Base-by-base conservation (phyloP, 2,797 vertebrate genomes). In the Macropodus opercularis region DNA sequence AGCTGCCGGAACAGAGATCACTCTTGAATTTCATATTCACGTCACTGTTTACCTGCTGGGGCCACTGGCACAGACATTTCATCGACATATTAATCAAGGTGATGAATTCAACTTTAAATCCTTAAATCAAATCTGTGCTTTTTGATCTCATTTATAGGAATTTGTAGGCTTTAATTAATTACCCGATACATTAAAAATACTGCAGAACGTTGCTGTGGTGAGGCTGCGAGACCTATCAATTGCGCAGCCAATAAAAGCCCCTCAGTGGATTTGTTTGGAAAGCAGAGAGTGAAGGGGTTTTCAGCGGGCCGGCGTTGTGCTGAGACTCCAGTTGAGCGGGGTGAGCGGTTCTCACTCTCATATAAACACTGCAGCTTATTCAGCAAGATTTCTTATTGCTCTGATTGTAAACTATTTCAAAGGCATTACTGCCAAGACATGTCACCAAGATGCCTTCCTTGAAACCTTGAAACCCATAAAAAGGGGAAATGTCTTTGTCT, bases 1-100 rank as follows among this genome's bases (percentile, higher is more conserved):
- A 87, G 81, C 69, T 87, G 76, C 68, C 68, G 59, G 59, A 51
- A 66, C 56, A 78, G 14, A 57, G 66, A 81, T 74, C 62, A 48
- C 63, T 69, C 74, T 78, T 81, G 46, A 59, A 72, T 78, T 77
- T 63, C 46, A 73, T 44, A 65, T 43, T 57, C 64, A 70, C 35
- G 9, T 53, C 61, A 69, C 68, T 72, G 52, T 81, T 79, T 73
- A 64, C 66, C 72, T 77, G 63, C 63, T 15, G 50, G 65, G 40
- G 62, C 38, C 63, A 31, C 22, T 27, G 41, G 49, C 21, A 13
- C 18, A 64, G 18, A 49, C 17, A 41, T 46, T 52, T 63, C 26
- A 24, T 17, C 3, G 22, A 32, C 13, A 22, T 23, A 63, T 63
- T 13, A 55, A 46, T 46, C 32, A 58, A 42, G n/a, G 46, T n/a